Evolutionary conservation across 1,140 invertebrate genomes (phyloP).

Genomic region (Drosophila sulfurigaster): DNA sequence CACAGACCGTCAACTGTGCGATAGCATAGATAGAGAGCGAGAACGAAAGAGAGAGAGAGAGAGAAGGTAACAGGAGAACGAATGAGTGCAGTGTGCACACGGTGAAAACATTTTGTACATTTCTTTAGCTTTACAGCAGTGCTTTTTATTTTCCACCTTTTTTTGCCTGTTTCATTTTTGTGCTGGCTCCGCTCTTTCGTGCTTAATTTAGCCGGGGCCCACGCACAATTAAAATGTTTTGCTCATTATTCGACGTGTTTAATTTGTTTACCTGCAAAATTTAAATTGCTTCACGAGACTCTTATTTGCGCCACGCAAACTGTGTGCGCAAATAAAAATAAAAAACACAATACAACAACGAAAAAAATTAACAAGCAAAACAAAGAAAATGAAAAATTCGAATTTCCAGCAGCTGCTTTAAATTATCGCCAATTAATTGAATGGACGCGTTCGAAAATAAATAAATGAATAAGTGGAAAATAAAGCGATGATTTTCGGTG

Average conservation of each 20-base stretch:
- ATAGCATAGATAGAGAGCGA: neutral
- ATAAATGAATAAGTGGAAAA: conserved; percentile 13
- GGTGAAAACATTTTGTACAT: conserved; percentile 49
- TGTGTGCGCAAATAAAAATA: conserved; percentile 15
- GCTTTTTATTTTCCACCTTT: conserved; percentile 17
- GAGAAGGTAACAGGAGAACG: neutral
- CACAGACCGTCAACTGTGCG: conserved; percentile 21
- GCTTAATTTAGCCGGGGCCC: conserved; percentile 47
- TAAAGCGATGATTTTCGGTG: neutral
- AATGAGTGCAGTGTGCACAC: conserved; percentile 14
- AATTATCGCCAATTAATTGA: conserved; percentile 68
- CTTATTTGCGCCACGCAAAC: conserved; percentile 4
- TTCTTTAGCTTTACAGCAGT: conserved; percentile 23
- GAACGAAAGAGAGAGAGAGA: too few species aligned
- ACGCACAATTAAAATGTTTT: conserved; percentile 58
- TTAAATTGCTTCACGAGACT: conserved; percentile 28
- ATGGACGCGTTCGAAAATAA: conserved; percentile 34
- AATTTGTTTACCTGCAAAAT: conserved; percentile 52
- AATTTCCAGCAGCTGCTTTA: conserved; percentile 58
- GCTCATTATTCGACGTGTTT: conserved; percentile 55
- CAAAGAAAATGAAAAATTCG: conserved; percentile 24
- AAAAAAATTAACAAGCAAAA: conserved; percentile 19
- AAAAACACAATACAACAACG: too few species aligned
- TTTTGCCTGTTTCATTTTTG: conserved; percentile 1
- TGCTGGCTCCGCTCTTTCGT: conserved; percentile 18